phyloP scores from a whole-genome alignment of 1,140 invertebrate genomes.

The Bombus superbus region DNA sequence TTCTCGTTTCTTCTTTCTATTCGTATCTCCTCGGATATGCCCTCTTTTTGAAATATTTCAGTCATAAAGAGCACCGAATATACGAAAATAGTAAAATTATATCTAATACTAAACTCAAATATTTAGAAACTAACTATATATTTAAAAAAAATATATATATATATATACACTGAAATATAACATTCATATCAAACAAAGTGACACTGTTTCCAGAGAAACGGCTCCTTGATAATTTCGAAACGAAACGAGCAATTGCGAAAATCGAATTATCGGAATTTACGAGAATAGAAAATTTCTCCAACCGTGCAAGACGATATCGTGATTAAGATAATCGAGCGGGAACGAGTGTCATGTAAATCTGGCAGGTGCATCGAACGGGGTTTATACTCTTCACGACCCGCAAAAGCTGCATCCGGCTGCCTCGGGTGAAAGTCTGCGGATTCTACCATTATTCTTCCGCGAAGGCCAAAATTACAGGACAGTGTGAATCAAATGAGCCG shows the following conservation, averaged over 20 bases:
- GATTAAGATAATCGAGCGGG: conserved; percentile 9
- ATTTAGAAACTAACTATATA: too few species aligned
- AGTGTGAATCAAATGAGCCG: conserved; percentile 76
- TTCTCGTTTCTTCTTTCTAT: neutral
- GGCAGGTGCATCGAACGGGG: conserved; percentile 55
- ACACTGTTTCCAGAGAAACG: too few species aligned
- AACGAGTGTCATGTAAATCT: conserved; percentile 50
- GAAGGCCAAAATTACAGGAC: conserved; percentile 72
- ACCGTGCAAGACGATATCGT: neutral
- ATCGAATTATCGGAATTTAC: conserved; percentile 12
- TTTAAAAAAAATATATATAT: too few species aligned
- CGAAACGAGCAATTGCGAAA: neutral
- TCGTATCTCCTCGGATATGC: too few species aligned
- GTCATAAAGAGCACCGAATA: too few species aligned
- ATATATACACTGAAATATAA: too few species aligned
- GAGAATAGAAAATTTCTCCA: neutral
- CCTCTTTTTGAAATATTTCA: too few species aligned
- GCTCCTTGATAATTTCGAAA: too few species aligned
- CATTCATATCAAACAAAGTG: too few species aligned
- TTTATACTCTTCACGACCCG: neutral
- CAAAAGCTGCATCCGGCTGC: conserved; percentile 22
- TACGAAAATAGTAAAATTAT: too few species aligned
- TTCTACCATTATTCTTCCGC: conserved; percentile 73
- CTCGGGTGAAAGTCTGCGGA: conserved; percentile 61
- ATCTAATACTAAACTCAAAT: too few species aligned